Evolutionary conservation across 1,140 invertebrate genomes (phyloP).

Genomic region (Chironomus tepperi): DNA sequence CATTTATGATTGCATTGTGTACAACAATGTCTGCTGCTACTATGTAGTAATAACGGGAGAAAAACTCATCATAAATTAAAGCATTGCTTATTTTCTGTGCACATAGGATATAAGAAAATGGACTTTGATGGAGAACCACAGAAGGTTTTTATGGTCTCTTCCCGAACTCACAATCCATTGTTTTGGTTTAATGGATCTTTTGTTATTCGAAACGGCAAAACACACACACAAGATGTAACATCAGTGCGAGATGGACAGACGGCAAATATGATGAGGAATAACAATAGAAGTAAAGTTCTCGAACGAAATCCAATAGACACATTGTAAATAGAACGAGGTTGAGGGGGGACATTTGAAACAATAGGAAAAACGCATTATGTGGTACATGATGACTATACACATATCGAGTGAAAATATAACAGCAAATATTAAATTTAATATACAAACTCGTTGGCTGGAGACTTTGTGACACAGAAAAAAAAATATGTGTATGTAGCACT

Average conservation of each 20-base stretch:
- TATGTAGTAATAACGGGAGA: background rate
- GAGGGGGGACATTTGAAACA: background rate
- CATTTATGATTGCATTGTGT: background rate
- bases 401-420: too few species aligned
- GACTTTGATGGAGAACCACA: background rate
- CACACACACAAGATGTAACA: background rate
- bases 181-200: constrained; percentile 18
- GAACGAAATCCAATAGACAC: background rate
- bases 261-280: background rate
- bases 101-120: background rate
- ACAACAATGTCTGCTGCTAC: background rate
- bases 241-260: constrained; percentile 5
- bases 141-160: constrained; percentile 20
- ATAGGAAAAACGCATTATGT: background rate
- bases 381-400: too few species aligned
- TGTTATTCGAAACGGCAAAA: background rate
- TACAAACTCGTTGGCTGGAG: too few species aligned
- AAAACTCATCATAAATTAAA: background rate
- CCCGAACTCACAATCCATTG: background rate
- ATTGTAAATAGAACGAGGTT: background rate
- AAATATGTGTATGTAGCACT: too few species aligned
- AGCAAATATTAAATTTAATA: too few species aligned
- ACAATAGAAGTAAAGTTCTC: background rate
- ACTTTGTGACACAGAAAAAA: too few species aligned
- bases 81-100: too few species aligned